phyloP scores from a whole-genome alignment of 1,140 invertebrate genomes.

The Homalodisca vitripennis region DNA sequence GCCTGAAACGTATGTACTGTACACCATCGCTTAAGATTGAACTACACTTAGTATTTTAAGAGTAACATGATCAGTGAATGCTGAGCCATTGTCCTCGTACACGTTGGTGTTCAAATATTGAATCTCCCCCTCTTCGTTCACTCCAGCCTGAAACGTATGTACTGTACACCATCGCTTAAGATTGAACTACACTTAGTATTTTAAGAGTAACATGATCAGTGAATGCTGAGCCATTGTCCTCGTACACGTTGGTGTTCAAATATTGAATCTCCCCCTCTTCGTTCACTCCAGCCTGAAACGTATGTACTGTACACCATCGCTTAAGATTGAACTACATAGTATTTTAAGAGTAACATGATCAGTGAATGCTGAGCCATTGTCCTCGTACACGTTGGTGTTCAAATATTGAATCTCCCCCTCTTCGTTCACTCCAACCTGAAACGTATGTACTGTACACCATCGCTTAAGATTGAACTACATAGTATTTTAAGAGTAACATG shows the following conservation, averaged over 20 bases:
- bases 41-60: slow-evolving; percentile 37
- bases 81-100: slow-evolving; percentile 62
- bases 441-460: slow-evolving; percentile 53
- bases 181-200: slow-evolving; percentile 12
- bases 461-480: slow-evolving; percentile 2
- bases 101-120: slow-evolving; percentile 60
- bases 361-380: slow-evolving; percentile 60
- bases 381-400: slow-evolving; percentile 59
- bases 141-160: slow-evolving; percentile 55
- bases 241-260: slow-evolving; percentile 58
- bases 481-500: slow-evolving; percentile 42
- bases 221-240: slow-evolving; percentile 59
- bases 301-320: slow-evolving; percentile 51
- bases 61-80: slow-evolving; percentile 56
- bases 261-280: slow-evolving; percentile 65
- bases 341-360: slow-evolving; percentile 50
- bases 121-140: slow-evolving; percentile 63
- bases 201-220: slow-evolving; percentile 55
- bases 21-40: slow-evolving; percentile 41
- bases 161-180: slow-evolving; percentile 48
- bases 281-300: slow-evolving; percentile 58
- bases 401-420: slow-evolving; percentile 66
- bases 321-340: slow-evolving; percentile 11
- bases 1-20: slow-evolving; percentile 56
- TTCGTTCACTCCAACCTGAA: slow-evolving; percentile 58